Conservation (phyloP, 2,113 vertebrate species). For the Brevimyrus niger region DNA sequence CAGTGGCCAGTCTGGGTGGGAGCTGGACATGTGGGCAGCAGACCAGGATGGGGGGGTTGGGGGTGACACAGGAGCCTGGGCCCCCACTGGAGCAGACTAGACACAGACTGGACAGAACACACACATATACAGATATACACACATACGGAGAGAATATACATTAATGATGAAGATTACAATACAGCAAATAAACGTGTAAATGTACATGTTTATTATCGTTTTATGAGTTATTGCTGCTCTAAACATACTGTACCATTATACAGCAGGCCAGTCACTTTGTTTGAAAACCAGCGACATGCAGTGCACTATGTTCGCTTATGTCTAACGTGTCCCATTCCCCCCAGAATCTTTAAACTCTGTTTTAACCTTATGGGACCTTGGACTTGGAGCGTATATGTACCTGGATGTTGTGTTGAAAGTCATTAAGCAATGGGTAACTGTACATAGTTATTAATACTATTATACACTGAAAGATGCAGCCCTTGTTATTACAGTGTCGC, state of each 20-base stretch:
- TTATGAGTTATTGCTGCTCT: background rate
- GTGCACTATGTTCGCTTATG: background rate
- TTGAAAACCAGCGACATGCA: background rate
- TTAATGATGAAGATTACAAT: background rate
- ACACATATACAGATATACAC: background rate
- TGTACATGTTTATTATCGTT: background rate
- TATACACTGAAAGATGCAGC: background rate
- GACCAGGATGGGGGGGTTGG: constrained; percentile 34
- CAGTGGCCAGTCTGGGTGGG: constrained; percentile 25
- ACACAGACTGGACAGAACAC: background rate
- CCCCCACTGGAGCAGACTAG: background rate
- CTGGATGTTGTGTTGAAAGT: background rate
- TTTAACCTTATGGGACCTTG: background rate
- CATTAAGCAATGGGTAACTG: background rate
- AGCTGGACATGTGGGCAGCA: constrained; percentile 54
- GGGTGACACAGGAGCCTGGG: background rate
- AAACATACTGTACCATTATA: background rate
- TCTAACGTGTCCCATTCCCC: background rate
- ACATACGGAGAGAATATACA: background rate
- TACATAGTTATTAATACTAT: background rate
- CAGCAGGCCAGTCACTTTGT: background rate
- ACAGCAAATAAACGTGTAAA: background rate
- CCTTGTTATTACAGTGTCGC: background rate
- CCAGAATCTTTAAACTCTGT: background rate
- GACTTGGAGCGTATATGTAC: background rate